Evolutionary conservation across 2,113 vertebrate genomes (phyloP).

Genomic region (Neolamprologus brichardi): DNA sequence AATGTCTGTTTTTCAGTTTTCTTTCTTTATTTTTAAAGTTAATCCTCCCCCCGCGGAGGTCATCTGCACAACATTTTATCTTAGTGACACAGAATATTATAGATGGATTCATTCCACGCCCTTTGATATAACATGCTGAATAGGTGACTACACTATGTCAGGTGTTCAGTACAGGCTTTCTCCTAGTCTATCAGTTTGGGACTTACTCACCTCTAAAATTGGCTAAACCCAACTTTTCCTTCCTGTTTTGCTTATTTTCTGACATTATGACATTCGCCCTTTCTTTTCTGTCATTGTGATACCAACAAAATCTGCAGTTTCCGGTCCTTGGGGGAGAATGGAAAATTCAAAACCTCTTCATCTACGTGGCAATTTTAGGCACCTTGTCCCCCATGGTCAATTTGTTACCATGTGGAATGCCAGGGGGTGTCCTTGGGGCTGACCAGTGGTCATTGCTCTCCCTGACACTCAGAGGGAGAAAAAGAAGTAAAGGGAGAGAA

Average conservation of each 20-base stretch:
- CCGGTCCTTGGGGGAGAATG: neutral
- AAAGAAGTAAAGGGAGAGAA: slow-evolving; percentile 20
- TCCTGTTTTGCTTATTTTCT: slow-evolving; percentile 26
- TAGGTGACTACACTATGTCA: slow-evolving; percentile 3
- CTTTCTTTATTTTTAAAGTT: slow-evolving; percentile 22
- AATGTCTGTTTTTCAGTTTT: neutral
- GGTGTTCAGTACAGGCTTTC: slow-evolving; percentile 8
- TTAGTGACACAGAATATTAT: slow-evolving; percentile 21
- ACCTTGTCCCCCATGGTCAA: slow-evolving; percentile 67
- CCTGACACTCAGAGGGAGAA: slow-evolving; percentile 44
- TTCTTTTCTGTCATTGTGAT: slow-evolving; percentile 17
- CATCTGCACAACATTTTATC: slow-evolving; percentile 20
- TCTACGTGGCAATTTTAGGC: slow-evolving; percentile 60
- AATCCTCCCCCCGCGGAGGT: neutral
- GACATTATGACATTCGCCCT: neutral
- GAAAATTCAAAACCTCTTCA: slow-evolving; percentile 65
- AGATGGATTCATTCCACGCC: neutral
- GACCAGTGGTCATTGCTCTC: slow-evolving; percentile 72
- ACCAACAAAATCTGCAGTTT: slow-evolving; percentile 45
- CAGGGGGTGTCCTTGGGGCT: slow-evolving; percentile 71
- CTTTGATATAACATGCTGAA: slow-evolving; percentile 46
- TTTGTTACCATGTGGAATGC: slow-evolving; percentile 68
- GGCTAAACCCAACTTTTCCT: neutral
- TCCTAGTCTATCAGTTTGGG: slow-evolving; percentile 5
- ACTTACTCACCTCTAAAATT: slow-evolving; percentile 5